Base-by-base conservation (phyloP, 2,888 invertebrate genomes). In the Kryphioiulus occultus region DNA sequence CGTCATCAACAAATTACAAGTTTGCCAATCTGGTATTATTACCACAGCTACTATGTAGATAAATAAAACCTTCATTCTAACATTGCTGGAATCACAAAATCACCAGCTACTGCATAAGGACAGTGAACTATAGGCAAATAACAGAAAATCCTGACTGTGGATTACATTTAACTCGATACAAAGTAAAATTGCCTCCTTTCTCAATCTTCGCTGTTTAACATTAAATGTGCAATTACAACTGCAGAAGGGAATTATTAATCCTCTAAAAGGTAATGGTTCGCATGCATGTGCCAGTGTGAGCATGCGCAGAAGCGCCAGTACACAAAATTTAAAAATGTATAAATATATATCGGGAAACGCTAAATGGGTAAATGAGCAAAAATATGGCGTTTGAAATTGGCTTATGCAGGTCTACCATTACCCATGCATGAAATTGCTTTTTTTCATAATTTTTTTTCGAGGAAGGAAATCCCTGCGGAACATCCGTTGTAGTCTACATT, bases 341-440 rank as follows among this genome's bases (percentile, higher is more conserved):
- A 59, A 59, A 59, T 59, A 59, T 39, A 39, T 59, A 59, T 59
- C 59, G 10, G 59, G 22, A 59, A 59, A 59, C 22, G 59, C 22
- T 59, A 59, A 59, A 59, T 7, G 59, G 22, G 22, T 22, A 59
- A 59, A 59, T 59, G 59, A 59, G 59, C 22, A 22, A 59, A 53
- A 59, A 59, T 59, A 59, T 59, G 59, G 59, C 59, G 59, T 59
- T 59, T 59, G 59, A 22, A 59, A 59, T 22, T 22, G 59, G 22
- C 22, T 59, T 59, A 59, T 59, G 59, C 59, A 59, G 59, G 59
- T 22, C 22, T 59, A 22, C 22, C 59, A 59, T 59, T 59, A 59
- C 59, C 59, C 59, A 59, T 59, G 59, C 59, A 59, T 59, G 59
- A 59, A 59, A 59, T 59, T 59, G 59, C 59, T 59, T 59, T 59